Conservation (phyloP, 64 coral and sea anemone species). For the Porites lutea region DNA sequence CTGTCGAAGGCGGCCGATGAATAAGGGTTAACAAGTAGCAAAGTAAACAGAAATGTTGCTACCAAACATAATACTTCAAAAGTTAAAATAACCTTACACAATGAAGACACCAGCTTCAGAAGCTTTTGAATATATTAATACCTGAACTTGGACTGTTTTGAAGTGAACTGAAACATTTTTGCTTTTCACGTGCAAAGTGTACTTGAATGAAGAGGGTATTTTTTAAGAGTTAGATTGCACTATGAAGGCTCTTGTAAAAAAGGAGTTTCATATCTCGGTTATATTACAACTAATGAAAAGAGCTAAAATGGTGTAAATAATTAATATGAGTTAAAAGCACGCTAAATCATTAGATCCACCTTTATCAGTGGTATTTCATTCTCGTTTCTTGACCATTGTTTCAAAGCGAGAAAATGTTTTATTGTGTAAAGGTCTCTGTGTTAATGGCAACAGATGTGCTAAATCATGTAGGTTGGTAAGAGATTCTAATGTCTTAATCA, state of each 20-base stretch:
- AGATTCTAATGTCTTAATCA: no score
- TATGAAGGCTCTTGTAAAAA: no score
- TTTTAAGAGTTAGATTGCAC: no score
- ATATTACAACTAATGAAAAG: no score
- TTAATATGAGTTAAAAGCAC: no score
- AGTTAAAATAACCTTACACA: background rate
- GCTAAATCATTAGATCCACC: no score
- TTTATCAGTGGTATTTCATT: background rate
- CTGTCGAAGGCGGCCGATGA: background rate
- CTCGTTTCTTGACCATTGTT: background rate
- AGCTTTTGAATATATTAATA: background rate
- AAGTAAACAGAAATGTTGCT: constrained; percentile 26
- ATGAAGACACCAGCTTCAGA: background rate
- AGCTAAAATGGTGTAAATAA: no score
- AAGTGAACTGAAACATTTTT: background rate
- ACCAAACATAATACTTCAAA: constrained; percentile 13
- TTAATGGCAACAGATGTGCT: background rate
- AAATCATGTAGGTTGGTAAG: background rate
- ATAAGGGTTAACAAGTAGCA: constrained; percentile 25
- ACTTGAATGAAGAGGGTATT: no score
- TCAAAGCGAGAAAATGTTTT: background rate
- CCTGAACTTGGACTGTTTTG: background rate
- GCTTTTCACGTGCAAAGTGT: no score
- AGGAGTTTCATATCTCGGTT: no score
- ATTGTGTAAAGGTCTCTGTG: background rate